These are phyloP conservation scores for Galago senegalensis DNA, from an alignment of 2,797 vertebrate species.

Conservation along the genomic window DNA sequence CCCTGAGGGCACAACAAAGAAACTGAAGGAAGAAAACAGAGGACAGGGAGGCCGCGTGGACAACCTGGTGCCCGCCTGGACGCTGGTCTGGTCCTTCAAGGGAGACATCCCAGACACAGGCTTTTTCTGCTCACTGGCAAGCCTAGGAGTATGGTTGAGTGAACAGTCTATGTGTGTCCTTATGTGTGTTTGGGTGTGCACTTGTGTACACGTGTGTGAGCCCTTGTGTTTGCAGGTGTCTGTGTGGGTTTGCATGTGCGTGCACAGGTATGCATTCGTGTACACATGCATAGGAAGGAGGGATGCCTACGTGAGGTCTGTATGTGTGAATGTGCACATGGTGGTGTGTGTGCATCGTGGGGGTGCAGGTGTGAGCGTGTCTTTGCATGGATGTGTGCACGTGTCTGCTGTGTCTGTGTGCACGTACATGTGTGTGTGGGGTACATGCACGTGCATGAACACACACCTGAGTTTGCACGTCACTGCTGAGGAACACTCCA, in stretches of 20 bases:
- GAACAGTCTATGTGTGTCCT: fast-evolving
- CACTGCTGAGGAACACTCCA: not conserved
- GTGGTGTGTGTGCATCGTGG: not conserved
- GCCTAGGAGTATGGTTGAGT: not conserved
- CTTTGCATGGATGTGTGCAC: not conserved
- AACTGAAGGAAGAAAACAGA: not conserved
- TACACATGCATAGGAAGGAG: too few relatives aligned
- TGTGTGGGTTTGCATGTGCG: too few relatives aligned
- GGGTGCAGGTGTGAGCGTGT: too few relatives aligned
- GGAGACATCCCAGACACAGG: not conserved
- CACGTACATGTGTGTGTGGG: fast-evolving
- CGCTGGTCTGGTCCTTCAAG: not conserved
- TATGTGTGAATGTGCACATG: not conserved
- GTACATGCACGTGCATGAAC: not conserved
- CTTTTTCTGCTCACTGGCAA: not conserved
- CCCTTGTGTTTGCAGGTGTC: not conserved
- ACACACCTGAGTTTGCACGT: fast-evolving
- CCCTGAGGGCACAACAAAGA: not conserved
- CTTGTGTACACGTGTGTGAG: not conserved
- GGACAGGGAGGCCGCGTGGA: not conserved
- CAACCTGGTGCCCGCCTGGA: fast-evolving
- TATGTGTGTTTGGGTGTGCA: fast-evolving
- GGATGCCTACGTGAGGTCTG: not conserved
- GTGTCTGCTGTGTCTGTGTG: not conserved
- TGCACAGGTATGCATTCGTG: too few relatives aligned